Evolutionary conservation across 2,113 vertebrate species (phyloP).

Genomic region (Petroica traversi): DNA sequence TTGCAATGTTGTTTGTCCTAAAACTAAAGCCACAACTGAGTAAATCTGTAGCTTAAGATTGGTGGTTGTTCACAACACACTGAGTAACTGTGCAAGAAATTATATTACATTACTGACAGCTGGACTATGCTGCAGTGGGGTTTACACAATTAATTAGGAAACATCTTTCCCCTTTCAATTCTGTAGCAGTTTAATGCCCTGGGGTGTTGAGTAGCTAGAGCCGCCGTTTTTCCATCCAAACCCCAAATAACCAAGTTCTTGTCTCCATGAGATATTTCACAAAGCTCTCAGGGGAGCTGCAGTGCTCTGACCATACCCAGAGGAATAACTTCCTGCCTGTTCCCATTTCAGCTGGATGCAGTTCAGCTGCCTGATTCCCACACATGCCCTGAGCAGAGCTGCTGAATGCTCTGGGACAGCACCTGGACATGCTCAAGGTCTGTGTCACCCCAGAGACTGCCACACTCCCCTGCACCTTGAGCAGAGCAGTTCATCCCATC

Average conservation of each 20-base stretch:
- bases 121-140: background rate
- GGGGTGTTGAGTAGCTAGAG: background rate
- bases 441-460: background rate
- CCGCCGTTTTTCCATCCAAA: background rate
- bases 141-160: background rate
- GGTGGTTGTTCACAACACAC: background rate
- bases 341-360: background rate
- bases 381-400: rapidly evolving
- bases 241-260: background rate
- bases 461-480: background rate
- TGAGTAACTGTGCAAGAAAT: background rate
- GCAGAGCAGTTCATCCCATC: background rate
- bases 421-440: rapidly evolving
- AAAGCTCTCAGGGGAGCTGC: background rate
- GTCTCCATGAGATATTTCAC: background rate
- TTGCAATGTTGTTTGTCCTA: background rate
- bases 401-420: background rate
- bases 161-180: background rate
- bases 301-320: background rate
- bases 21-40: background rate
- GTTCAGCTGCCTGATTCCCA: background rate
- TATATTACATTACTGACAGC: background rate
- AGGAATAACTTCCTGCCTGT: background rate
- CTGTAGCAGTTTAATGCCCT: background rate
- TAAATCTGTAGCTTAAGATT: background rate